phyloP scores from a whole-genome alignment of 1,140 invertebrate genomes.

The Aphidius ervi region DNA sequence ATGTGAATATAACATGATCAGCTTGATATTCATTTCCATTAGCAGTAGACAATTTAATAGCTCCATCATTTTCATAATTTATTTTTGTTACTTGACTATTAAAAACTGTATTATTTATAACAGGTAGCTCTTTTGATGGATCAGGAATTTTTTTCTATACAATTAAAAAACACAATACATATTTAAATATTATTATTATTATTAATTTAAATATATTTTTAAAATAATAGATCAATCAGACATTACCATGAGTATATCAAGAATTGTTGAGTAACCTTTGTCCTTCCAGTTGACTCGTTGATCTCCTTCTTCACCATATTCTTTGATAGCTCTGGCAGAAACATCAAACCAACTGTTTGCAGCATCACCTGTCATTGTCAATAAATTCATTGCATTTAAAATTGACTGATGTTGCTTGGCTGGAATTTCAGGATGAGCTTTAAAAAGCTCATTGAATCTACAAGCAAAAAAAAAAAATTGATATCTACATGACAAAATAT shows the following conservation, averaged over 20 bases:
- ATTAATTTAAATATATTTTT: conserved; percentile 12
- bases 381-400: conserved; percentile 56
- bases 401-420: conserved; percentile 45
- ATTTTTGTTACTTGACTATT: conserved; percentile 41
- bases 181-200: too few relatives aligned
- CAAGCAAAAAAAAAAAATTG: conserved; percentile 13
- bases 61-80: conserved; percentile 32
- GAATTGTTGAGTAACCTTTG: conserved; percentile 57
- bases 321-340: conserved; percentile 52
- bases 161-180: conserved; percentile 7
- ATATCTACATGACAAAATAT: not conserved
- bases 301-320: conserved; percentile 60
- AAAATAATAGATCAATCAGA: not conserved
- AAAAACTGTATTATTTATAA: conserved; percentile 39
- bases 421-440: conserved; percentile 31
- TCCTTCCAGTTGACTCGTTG: conserved; percentile 59
- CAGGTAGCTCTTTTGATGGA: conserved; percentile 27
- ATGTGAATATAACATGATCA: conserved; percentile 66
- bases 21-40: conserved; percentile 57
- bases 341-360: conserved; percentile 60
- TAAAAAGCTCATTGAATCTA: conserved; percentile 39
- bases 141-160: conserved; percentile 40
- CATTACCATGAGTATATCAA: conserved; percentile 58
- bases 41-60: conserved; percentile 35
- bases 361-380: conserved; percentile 56